Percentiles rank a stretch among this genome's conserved stretches.
phyloP scores from a whole-genome alignment of 2,888 invertebrate species.

The Mythimna vitellina region DNA sequence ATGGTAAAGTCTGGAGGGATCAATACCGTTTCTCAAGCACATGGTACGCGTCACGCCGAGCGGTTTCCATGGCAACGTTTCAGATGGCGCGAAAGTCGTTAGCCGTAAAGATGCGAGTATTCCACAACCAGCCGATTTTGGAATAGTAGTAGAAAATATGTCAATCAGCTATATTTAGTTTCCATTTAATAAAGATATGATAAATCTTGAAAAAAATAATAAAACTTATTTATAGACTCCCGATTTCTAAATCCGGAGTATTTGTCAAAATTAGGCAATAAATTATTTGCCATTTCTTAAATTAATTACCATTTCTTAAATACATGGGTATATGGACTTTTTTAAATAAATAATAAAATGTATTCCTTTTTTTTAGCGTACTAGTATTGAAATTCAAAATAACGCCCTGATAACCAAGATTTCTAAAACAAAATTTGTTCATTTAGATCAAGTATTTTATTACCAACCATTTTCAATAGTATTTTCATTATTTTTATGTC shows the following conservation, averaged over 20 bases:
- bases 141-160: too few species aligned
- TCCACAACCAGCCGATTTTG: neutral
- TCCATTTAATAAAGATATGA: too few species aligned
- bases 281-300: too few species aligned
- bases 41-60: neutral
- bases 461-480: neutral
- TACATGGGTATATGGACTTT: too few species aligned
- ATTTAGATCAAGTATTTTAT: neutral
- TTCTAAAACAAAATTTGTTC: neutral
- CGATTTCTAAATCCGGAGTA: too few species aligned
- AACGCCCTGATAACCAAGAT: neutral
- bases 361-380: too few species aligned
- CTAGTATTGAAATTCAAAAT: neutral
- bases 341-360: too few species aligned
- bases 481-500: constrained; percentile 2
- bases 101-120: neutral
- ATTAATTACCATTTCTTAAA: too few species aligned
- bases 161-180: too few species aligned
- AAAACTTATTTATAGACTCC: too few species aligned
- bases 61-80: neutral
- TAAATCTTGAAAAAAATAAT: too few species aligned
- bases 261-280: too few species aligned
- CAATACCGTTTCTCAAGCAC: constrained; percentile 16
- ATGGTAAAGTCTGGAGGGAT: neutral
- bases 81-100: neutral